Conservation (phyloP, 2,113 vertebrate species). For the Pipra filicauda region DNA sequence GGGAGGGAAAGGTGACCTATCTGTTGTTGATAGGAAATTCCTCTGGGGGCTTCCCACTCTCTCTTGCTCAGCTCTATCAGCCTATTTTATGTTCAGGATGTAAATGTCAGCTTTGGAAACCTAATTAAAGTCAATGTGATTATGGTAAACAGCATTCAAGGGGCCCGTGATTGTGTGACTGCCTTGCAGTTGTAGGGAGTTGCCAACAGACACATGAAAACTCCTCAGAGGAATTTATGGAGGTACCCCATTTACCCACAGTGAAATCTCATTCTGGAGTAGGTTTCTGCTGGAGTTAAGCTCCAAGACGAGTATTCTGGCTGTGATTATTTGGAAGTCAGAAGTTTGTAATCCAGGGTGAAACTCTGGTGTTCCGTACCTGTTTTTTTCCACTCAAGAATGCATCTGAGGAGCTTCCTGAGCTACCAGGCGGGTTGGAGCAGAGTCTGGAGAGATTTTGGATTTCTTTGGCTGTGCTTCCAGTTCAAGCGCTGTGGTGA, state of each 20-base stretch:
- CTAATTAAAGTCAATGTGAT: background rate
- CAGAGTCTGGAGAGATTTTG: background rate
- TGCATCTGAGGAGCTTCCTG: background rate
- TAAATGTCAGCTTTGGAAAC: background rate
- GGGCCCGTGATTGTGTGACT: background rate
- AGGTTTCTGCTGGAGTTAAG: background rate
- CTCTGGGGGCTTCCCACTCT: background rate
- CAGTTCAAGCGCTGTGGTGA: background rate
- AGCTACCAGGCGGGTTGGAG: background rate
- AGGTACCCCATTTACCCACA: background rate
- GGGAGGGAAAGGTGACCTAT: background rate
- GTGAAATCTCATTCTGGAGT: background rate
- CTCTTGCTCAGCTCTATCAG: background rate
- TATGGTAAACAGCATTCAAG: background rate
- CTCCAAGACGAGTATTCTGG: fast-evolving
- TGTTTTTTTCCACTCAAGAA: background rate
- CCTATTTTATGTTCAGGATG: background rate
- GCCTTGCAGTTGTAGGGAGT: background rate
- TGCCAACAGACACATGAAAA: background rate
- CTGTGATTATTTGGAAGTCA: background rate
- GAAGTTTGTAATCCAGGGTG: background rate
- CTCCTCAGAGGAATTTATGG: background rate
- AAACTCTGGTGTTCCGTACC: background rate
- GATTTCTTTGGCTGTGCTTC: background rate
- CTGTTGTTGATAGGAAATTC: background rate